Percentiles rank a stretch among this genome's conserved stretches.
Conservation (phyloP, 2,888 invertebrate species). For the Crioceris asparagi region DNA sequence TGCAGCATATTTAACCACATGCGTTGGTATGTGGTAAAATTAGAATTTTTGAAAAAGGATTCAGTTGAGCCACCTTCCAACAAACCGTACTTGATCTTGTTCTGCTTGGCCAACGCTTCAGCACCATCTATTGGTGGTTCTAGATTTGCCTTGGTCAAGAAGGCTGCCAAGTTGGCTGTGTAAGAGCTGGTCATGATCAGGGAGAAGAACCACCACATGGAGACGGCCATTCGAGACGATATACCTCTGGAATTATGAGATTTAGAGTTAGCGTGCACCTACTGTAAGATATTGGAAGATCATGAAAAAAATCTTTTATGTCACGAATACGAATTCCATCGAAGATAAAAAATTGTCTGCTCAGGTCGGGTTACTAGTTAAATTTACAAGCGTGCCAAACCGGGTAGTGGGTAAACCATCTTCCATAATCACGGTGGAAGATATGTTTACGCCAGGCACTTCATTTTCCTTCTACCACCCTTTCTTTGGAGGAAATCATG, state of each 20-base stretch:
- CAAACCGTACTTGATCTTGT: conserved; percentile 88
- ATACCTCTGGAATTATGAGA: conserved; percentile 69
- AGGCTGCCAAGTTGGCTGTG: conserved; percentile 90
- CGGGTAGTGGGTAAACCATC: too few relatives aligned
- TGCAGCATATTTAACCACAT: conserved; percentile 57
- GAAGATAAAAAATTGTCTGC: too few relatives aligned
- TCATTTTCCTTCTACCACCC: too few relatives aligned
- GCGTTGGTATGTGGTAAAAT: conserved; percentile 25
- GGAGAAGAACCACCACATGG: conserved; percentile 86
- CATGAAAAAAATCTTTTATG: too few relatives aligned
- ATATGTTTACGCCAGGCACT: too few relatives aligned
- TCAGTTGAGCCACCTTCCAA: conserved; percentile 82
- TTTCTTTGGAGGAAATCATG: too few relatives aligned
- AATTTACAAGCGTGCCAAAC: too few relatives aligned
- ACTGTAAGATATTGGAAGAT: too few relatives aligned
- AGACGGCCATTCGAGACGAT: conserved; percentile 77
- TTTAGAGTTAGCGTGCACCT: too few relatives aligned
- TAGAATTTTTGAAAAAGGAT: conserved; percentile 57
- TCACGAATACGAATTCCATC: too few relatives aligned
- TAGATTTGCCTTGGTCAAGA: conserved; percentile 80
- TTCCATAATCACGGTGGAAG: too few relatives aligned
- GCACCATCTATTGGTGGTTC: conserved; percentile 81
- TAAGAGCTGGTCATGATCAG: conserved; percentile 89
- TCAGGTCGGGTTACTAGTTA: too few relatives aligned
- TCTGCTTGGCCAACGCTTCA: conserved; percentile 86